Conservation (phyloP, 2,888 invertebrate species). For the Plebejus anna region DNA sequence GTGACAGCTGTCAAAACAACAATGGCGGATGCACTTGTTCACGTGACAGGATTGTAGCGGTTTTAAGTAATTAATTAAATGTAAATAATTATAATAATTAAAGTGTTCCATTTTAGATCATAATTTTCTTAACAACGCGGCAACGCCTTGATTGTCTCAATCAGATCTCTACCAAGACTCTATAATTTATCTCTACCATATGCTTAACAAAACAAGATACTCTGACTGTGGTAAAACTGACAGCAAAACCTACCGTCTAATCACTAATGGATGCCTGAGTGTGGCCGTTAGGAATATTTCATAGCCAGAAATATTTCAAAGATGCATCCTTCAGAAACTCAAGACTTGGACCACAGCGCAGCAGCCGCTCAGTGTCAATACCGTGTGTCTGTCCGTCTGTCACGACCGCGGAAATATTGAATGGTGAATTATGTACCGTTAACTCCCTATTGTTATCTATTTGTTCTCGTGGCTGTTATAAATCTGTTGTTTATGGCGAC, state of each 20-base stretch:
- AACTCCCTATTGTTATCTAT: slow-evolving; percentile 34
- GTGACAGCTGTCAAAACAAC: slow-evolving; percentile 63
- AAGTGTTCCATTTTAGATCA: not conserved
- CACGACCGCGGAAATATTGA: slow-evolving; percentile 37
- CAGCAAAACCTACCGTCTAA: too few species aligned
- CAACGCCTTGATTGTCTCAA: not conserved
- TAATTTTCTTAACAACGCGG: not conserved
- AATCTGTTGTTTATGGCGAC: slow-evolving; percentile 28
- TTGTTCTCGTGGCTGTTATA: slow-evolving; percentile 31
- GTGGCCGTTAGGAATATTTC: too few species aligned
- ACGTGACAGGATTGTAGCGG: slow-evolving; percentile 20
- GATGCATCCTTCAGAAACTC: not conserved
- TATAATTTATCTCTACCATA: not conserved
- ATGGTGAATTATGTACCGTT: slow-evolving; percentile 38
- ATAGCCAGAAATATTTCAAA: not conserved
- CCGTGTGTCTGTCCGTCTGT: slow-evolving; percentile 38
- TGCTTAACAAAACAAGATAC: too few species aligned
- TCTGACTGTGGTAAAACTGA: too few species aligned
- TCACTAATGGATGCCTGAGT: too few species aligned
- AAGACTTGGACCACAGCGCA: slow-evolving; percentile 31
- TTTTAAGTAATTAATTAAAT: not conserved
- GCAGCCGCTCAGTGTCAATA: slow-evolving; percentile 34
- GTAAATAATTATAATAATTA: not conserved
- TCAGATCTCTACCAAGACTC: not conserved
- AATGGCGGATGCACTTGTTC: not conserved